phyloP scores from a whole-genome alignment of 1,140 invertebrate species.

The Drosophila watanabei region DNA sequence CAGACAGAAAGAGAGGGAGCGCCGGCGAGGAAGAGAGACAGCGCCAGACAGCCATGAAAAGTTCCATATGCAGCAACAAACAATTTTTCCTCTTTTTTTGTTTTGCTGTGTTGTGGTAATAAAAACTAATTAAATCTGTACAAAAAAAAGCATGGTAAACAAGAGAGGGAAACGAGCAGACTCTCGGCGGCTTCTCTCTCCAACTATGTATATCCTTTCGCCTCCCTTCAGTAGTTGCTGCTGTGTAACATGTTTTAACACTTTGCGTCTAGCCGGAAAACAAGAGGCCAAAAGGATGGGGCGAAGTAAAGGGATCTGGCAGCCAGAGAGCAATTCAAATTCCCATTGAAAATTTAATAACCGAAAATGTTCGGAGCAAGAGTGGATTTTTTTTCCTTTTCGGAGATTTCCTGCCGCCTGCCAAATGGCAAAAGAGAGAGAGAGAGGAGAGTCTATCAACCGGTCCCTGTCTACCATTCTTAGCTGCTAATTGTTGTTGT shows the following conservation, averaged over 20 bases:
- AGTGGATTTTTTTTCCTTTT: slow-evolving; percentile 27
- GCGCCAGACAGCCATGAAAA: slow-evolving; percentile 50
- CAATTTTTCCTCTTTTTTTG: slow-evolving; percentile 25
- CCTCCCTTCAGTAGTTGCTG: slow-evolving; percentile 23
- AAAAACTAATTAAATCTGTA: slow-evolving; percentile 82
- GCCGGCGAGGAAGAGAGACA: slow-evolving; percentile 1
- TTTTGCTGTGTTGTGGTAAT: slow-evolving; percentile 62
- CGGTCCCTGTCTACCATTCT: slow-evolving; percentile 19
- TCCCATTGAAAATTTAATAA: slow-evolving; percentile 81
- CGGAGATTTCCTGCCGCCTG: slow-evolving; percentile 35
- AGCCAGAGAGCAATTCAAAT: slow-evolving; percentile 67
- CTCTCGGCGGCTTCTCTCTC: not conserved
- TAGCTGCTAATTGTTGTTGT: slow-evolving; percentile 64
- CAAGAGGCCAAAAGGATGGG: slow-evolving; percentile 16
- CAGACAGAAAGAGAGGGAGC: slow-evolving; percentile 7
- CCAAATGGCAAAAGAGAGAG: slow-evolving; percentile 52
- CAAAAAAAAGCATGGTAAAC: slow-evolving; percentile 51
- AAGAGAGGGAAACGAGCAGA: slow-evolving; percentile 7
- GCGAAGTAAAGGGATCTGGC: slow-evolving; percentile 31
- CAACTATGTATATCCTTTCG: slow-evolving; percentile 9
- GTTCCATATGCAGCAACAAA: slow-evolving; percentile 58
- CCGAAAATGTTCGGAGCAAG: slow-evolving; percentile 60
- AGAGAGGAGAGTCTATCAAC: slow-evolving; percentile 27
- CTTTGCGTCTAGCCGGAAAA: slow-evolving; percentile 69
- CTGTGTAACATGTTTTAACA: slow-evolving; percentile 74